Percentiles rank a stretch among this genome's conserved stretches.
Evolutionary conservation across 1,140 invertebrate species (phyloP).

Genomic region (Penaeus vannamei): DNA sequence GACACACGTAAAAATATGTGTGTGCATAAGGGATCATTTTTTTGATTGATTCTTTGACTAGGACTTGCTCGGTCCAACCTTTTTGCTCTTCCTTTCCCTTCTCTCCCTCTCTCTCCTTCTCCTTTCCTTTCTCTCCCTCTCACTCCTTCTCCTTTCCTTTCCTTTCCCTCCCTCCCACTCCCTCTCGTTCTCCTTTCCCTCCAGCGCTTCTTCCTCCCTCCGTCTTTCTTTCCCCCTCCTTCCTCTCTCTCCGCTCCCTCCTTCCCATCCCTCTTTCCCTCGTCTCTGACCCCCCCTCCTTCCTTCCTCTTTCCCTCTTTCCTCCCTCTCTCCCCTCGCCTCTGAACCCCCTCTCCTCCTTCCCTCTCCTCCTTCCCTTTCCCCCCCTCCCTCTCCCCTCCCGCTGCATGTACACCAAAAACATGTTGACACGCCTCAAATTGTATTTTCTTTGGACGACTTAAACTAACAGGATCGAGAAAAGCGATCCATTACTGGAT

Average conservation of each 20-base stretch:
- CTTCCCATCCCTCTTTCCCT: not conserved
- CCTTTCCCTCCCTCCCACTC: not conserved
- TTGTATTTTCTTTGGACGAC: constrained; percentile 54
- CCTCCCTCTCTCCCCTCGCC: not conserved
- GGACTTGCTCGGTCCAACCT: too few relatives aligned
- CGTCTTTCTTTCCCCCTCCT: not conserved
- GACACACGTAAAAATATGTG: too few relatives aligned
- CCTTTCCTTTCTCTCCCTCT: too few relatives aligned
- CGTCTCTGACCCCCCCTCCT: not conserved
- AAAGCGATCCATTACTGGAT: constrained; percentile 54
- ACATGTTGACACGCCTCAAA: constrained; percentile 59
- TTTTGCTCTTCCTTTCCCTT: too few relatives aligned
- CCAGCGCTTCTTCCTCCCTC: not conserved
- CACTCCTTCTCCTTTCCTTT: not conserved
- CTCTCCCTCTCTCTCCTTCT: not conserved
- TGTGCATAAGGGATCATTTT: too few relatives aligned
- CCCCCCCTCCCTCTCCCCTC: not conserved
- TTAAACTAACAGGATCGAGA: constrained; percentile 38
- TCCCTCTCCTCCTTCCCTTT: not conserved
- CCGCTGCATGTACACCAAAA: constrained; percentile 36
- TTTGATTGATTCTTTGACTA: too few relatives aligned
- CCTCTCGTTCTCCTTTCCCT: not conserved
- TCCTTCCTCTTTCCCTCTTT: not conserved
- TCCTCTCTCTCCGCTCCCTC: not conserved
- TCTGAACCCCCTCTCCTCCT: not conserved